These are phyloP conservation scores for Vanacampus margaritifer DNA, from an alignment of 2,113 vertebrate genomes.

Conservation along the genomic window DNA sequence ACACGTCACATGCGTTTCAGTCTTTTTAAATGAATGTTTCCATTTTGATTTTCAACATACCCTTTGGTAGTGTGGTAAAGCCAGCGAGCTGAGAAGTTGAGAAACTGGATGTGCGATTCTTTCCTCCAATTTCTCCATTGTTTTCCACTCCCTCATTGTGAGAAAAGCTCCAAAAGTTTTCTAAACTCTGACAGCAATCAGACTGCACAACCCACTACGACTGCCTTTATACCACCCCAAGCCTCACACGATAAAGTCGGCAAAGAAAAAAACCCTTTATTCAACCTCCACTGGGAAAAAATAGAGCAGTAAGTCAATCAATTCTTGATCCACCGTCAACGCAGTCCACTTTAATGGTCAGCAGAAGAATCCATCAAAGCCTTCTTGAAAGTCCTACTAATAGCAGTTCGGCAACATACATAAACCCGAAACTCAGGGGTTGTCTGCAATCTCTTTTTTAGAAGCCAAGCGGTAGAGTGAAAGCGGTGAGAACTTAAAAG, in stretches of 20 bases:
- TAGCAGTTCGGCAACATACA: constrained; percentile 5
- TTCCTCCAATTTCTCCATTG: constrained; percentile 59
- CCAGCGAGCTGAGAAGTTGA: constrained; percentile 73
- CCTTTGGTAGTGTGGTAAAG: constrained; percentile 74
- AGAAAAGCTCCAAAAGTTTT: constrained; percentile 11
- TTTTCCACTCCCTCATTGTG: constrained; percentile 65
- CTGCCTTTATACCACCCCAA: constrained; percentile 9
- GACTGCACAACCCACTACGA: constrained; percentile 11
- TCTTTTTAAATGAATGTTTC: not conserved
- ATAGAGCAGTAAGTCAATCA: constrained; percentile 4
- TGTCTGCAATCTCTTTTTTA: constrained; percentile 6
- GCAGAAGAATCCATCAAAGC: constrained; percentile 33
- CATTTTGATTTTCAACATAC: constrained; percentile 54
- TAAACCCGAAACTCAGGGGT: not conserved
- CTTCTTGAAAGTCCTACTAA: constrained; percentile 15
- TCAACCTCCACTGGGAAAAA: constrained; percentile 4
- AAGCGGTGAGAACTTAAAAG: constrained; percentile 38
- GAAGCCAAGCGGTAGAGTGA: constrained; percentile 32
- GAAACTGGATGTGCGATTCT: constrained; percentile 65
- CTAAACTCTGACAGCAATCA: constrained; percentile 13
- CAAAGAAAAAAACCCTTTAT: constrained; percentile 9
- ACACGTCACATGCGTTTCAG: too few species aligned
- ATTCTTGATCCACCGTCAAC: constrained; percentile 21
- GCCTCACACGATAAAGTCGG: not conserved
- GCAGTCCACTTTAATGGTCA: constrained; percentile 8